Base-by-base conservation (phyloP, 2,113 vertebrate species). In the Todiramphus chloris region DNA sequence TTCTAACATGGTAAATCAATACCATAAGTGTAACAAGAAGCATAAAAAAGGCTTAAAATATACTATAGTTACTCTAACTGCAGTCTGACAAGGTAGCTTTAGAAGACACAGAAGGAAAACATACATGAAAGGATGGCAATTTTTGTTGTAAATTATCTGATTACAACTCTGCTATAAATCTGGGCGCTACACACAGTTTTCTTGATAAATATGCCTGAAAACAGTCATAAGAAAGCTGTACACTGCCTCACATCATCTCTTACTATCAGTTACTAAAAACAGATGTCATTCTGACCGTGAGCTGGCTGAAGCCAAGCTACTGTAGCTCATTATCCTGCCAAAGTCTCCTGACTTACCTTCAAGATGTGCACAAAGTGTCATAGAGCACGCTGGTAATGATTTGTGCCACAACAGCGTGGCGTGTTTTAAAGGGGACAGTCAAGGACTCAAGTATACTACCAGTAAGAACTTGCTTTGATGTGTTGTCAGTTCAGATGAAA, bases 341-440 rank as follows among this genome's bases (percentile, higher is more conserved):
- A 78, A 89, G 35, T 10, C 74, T 87, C 81, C 88, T 72, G 62
- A 84, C 69, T 91, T 92, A 30, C 48, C 48, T 92, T 89, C 83
- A 82, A 69, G 73, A 69, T 10, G 39, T 39, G 66, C 84, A 69
- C 0, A 0, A 90, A 80, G 55, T 82, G 77, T 76, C 66, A 69
- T 3, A 62, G 75, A 73, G 43, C 37, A 56, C 1, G 1, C 1
- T 64, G 77, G 31, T 14, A 74, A 87, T n/a, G 27, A 82, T 59
- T 75, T 84, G 69, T 83, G 86, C 73, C 70, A n/a, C 20, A 72
- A 76, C 35, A 72, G 8, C 1, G 21, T 18, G 30, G 48, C 1
- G 1, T 82, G 48, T 53, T 92, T 84, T 84, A 79, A 66, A 94
- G 51, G 73, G 58, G 66, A 58, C 53, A 82, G 39, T 19, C 59